These are phyloP conservation scores for Poecilobothrus nobilitatus DNA, from an alignment of 2,888 invertebrate species.

Conservation along the genomic window DNA sequence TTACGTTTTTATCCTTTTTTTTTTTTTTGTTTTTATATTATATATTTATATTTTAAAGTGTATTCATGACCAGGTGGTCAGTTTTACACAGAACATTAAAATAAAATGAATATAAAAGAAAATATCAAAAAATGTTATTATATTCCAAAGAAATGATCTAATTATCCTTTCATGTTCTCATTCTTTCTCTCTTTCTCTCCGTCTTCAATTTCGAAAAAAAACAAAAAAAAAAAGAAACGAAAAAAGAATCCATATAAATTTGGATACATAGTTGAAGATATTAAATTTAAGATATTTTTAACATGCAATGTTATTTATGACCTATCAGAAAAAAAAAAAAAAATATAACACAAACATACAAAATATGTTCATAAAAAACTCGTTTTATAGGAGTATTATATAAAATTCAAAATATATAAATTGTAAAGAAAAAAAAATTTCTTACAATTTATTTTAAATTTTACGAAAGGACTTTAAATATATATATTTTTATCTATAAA, in stretches of 20 bases:
- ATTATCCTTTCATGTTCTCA: constrained; percentile 12
- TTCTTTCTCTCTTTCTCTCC: no score
- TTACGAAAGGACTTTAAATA: no score
- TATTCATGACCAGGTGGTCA: constrained; percentile 26
- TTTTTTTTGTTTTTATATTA: neutral
- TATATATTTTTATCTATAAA: no score
- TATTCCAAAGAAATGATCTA: constrained; percentile 9
- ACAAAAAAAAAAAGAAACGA: no score
- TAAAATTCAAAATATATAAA: no score
- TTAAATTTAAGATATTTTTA: neutral
- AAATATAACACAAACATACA: neutral
- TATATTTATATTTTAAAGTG: neutral
- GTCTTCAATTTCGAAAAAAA: no score
- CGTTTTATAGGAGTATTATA: no score
- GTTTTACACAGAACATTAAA: constrained; percentile 17
- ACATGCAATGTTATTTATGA: constrained; percentile 1
- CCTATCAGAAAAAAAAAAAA: neutral
- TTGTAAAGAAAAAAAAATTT: no score
- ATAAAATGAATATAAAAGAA: neutral
- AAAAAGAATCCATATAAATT: neutral
- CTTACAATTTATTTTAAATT: no score
- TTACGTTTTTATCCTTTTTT: no score
- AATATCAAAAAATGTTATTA: neutral
- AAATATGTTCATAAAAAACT: no score
- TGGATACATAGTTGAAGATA: constrained; percentile 1